These are phyloP conservation scores for Platycheirus rosarum DNA, from an alignment of 2,888 invertebrate genomes.

Conservation along the genomic window DNA sequence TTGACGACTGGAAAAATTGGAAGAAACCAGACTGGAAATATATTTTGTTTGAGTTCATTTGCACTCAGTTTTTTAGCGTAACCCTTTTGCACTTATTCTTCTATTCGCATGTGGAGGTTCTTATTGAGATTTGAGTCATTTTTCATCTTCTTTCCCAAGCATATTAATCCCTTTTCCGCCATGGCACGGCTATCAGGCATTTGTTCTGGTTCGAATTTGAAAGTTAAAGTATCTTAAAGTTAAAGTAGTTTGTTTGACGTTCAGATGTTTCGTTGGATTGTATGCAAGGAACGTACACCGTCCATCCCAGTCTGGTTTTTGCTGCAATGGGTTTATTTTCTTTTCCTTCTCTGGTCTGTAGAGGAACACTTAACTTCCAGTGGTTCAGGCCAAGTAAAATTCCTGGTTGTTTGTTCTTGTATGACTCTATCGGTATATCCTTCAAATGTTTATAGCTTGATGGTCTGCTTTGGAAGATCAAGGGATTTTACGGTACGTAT, in stretches of 20 bases:
- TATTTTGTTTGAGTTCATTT: too few species aligned
- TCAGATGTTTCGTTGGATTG: background rate
- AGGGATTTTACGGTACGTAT: too few species aligned
- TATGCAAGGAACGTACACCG: background rate
- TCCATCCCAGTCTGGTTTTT: constrained; percentile 8
- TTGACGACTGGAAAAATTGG: too few species aligned
- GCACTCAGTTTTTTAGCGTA: too few species aligned
- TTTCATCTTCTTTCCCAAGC: background rate
- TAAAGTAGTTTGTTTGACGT: background rate
- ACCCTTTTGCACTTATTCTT: too few species aligned
- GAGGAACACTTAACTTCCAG: constrained; percentile 2
- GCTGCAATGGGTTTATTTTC: background rate
- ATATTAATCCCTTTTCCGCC: background rate
- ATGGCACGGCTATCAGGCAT: background rate
- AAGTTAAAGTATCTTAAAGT: background rate
- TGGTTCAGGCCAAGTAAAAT: constrained; percentile 2
- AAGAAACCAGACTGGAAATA: too few species aligned
- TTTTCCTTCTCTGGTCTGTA: background rate
- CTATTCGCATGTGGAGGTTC: background rate
- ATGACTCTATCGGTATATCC: too few species aligned
- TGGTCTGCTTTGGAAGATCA: constrained; percentile 11
- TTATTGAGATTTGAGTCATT: background rate
- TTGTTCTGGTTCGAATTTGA: background rate
- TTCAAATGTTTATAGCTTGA: constrained; percentile 3
- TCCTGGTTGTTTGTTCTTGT: background rate